A percentile compares a stretch with the other conserved stretches of the same genome.
phyloP scores from a whole-genome alignment of 2,113 vertebrate species.

The Lipophrys pholis region DNA sequence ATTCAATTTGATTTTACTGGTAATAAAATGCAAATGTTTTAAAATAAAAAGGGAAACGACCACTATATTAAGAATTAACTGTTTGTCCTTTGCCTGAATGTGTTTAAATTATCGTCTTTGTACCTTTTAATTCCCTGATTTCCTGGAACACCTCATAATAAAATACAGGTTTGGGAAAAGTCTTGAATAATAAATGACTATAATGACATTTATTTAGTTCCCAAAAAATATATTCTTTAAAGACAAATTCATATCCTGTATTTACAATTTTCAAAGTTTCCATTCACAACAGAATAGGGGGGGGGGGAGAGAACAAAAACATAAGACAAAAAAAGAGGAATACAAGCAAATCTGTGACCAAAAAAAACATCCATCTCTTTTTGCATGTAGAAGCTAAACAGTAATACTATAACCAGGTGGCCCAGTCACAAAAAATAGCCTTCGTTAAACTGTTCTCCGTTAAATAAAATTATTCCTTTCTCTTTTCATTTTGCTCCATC shows the following conservation, averaged over 20 bases:
- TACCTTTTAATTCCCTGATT: no score
- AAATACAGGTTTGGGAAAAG: slow-evolving; percentile 8
- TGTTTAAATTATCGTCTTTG: no score
- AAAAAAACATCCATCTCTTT: slow-evolving; percentile 64
- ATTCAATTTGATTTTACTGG: no score
- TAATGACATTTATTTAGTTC: slow-evolving; percentile 82
- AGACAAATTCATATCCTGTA: slow-evolving; percentile 81
- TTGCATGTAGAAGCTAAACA: slow-evolving; percentile 71
- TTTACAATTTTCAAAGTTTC: slow-evolving; percentile 77
- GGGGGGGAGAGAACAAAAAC: slow-evolving; percentile 14
- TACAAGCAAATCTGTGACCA: slow-evolving; percentile 68
- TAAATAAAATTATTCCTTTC: slow-evolving; percentile 74
- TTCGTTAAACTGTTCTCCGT: slow-evolving; percentile 71
- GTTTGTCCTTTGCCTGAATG: no score
- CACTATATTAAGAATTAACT: no score
- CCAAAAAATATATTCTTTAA: slow-evolving; percentile 83
- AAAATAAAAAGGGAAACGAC: neutral
- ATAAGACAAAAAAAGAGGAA: slow-evolving; percentile 49
- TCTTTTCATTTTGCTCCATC: slow-evolving; percentile 20
- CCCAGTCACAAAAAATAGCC: slow-evolving; percentile 68
- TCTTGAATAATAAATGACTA: slow-evolving; percentile 74
- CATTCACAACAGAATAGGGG: slow-evolving; percentile 72
- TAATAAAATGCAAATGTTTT: neutral
- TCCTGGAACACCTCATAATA: neutral
- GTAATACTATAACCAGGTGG: slow-evolving; percentile 67